Conservation (phyloP, 1,140 invertebrate genomes). For the Augochlora pura region DNA sequence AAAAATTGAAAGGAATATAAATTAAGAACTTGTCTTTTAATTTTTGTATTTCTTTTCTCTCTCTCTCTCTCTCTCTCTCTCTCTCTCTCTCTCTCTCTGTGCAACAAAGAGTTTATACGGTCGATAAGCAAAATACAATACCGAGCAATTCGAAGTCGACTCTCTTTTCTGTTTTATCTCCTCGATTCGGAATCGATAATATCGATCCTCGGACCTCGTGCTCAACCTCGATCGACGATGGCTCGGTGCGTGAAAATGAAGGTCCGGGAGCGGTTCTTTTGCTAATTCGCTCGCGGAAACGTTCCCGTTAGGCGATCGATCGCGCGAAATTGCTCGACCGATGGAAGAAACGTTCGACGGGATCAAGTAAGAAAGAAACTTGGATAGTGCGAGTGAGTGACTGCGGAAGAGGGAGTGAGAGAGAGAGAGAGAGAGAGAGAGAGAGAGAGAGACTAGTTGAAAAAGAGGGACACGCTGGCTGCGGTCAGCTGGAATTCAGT, state of each 20-base stretch:
- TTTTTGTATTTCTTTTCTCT: too few species aligned
- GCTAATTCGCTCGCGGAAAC: not conserved
- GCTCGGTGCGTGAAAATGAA: not conserved
- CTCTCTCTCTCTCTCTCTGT: too few species aligned
- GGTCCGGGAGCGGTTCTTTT: not conserved
- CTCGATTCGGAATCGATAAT: too few species aligned
- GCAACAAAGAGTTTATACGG: too few species aligned
- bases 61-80: too few species aligned
- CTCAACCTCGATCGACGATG: not conserved
- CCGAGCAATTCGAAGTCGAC: not conserved
- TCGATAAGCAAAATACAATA: not conserved
- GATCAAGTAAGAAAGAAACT: not conserved
- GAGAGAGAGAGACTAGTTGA: not conserved
- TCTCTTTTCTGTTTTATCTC: too few species aligned
- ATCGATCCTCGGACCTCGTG: too few species aligned
- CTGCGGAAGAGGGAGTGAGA: too few species aligned
- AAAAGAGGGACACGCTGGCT: not conserved
- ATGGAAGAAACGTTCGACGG: constrained; percentile 2
- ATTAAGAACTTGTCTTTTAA: too few species aligned
- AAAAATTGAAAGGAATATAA: too few species aligned
- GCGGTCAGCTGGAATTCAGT: constrained; percentile 1
- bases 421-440: too few species aligned
- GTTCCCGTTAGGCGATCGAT: constrained; percentile 1
- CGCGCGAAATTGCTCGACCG: not conserved
- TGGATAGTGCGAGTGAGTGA: not conserved